Evolutionary conservation across 2,113 vertebrate genomes (phyloP), one percentile per base, ranked within the genome.

Genomic region (Euleptes europaea): DNA sequence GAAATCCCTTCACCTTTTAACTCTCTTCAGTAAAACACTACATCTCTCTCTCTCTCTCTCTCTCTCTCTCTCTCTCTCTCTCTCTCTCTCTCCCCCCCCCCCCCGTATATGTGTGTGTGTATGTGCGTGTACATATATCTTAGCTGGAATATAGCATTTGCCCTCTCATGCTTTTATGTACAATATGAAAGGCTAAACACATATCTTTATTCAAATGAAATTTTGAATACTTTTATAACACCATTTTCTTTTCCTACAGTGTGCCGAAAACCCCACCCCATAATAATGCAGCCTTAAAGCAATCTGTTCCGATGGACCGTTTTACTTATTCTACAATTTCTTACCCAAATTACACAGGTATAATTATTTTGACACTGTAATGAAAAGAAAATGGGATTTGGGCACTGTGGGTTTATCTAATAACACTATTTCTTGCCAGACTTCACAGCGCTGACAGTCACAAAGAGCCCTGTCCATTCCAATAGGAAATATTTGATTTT

Each of bases 371-470:
- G 97, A 97, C 97, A 97, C 95, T 94, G 94, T 96, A 97, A 97
- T 97, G 97, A 97, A 97, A 97, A 97, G 97, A 97, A 97, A 97
- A 97, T 97, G 97, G 96, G 96, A 97, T 97, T 97, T 97, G 97
- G 97, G 97, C 97, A 97, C 96, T 91, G 95, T 95, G 95, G 95
- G 96, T 97, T 97, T 97, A 97, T 97, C 97, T 97, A 97, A 96
- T 96, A 97, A 97, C 96, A 96, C 96, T 96, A 95, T 97, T 97
- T 96, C 97, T 96, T 96, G 95, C 97, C 96, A 97, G 97, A 96
- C 96, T 97, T 97, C 96, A 97, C 94, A 96, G 96, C 91, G 93
- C 92, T 96, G 97, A 97, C 97, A 97, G 95, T 95, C 97, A 97
- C 96, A 97, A 97, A 97, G 96, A 96, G 94, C 95, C 95, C 87